A percentile compares a stretch with the other conserved stretches of the same genome.
These are phyloP conservation scores for Thecophora atra DNA, from an alignment of 2,888 invertebrate species.

Conservation along the genomic window DNA sequence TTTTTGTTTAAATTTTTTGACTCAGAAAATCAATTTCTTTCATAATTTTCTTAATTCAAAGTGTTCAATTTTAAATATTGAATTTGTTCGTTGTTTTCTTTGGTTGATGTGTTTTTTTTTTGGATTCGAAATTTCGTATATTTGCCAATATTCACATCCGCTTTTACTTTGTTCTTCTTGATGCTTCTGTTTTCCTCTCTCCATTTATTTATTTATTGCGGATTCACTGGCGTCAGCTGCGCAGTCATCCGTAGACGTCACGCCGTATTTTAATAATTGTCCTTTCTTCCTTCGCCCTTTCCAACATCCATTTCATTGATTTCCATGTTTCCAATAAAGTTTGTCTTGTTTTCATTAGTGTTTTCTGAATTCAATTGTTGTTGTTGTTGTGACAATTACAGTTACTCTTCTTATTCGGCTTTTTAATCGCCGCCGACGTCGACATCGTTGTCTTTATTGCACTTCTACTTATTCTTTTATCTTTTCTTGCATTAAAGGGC, in stretches of 20 bases:
- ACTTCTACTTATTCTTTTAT: neutral
- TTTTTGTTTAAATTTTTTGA: neutral
- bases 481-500: conserved; percentile 4
- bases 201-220: conserved; percentile 65
- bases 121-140: neutral
- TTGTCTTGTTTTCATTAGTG: conserved; percentile 3
- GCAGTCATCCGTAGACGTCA: conserved; percentile 59
- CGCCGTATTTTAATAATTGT: conserved; percentile 59
- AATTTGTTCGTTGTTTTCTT: conserved; percentile 45
- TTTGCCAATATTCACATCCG: neutral
- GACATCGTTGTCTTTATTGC: neutral
- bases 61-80: neutral
- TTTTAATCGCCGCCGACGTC: too few species aligned
- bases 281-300: conserved; percentile 40
- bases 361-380: conserved; percentile 19
- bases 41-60: neutral
- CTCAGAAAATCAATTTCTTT: neutral
- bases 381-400: conserved; percentile 27
- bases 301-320: conserved; percentile 59
- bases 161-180: neutral
- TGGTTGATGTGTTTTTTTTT: neutral
- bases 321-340: conserved; percentile 51
- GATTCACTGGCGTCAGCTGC: conserved; percentile 63
- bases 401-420: conserved; percentile 20
- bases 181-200: conserved; percentile 47